Conservation (phyloP, 2,797 vertebrate species). For the Caiman crocodilus region DNA sequence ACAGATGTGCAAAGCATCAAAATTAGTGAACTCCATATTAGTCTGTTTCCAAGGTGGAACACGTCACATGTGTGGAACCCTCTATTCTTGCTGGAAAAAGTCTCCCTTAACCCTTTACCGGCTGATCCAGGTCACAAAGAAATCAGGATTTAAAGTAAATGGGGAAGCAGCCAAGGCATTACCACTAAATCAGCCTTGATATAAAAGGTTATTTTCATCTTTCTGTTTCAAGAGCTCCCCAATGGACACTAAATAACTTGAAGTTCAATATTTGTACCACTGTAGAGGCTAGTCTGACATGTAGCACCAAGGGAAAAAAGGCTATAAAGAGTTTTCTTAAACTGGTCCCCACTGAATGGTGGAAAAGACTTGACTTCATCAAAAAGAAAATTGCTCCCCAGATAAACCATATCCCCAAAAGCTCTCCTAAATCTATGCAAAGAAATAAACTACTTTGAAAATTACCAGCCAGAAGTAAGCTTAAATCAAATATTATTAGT, state of each 20-base stretch:
- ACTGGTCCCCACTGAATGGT: background rate
- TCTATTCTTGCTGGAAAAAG: background rate
- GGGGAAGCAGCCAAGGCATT: background rate
- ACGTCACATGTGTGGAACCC: background rate
- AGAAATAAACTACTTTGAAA: background rate
- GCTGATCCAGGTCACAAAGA: background rate
- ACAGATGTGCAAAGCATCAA: background rate
- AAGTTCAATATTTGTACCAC: background rate
- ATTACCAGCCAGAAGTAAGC: background rate
- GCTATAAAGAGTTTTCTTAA: slow-evolving; percentile 6
- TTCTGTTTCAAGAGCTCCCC: background rate
- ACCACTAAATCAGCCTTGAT: background rate
- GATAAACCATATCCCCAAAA: background rate
- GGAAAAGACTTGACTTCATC: background rate
- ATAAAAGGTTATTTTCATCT: background rate
- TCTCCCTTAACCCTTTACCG: accelerated
- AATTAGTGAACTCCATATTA: background rate
- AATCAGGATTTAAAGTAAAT: background rate
- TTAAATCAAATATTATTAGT: background rate
- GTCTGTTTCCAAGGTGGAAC: background rate
- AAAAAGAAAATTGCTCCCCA: background rate
- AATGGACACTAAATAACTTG: background rate
- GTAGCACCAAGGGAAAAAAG: background rate
- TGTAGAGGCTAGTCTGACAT: background rate
- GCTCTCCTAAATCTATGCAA: background rate